Evolutionary conservation across 2,113 vertebrate species (phyloP), one percentile per base, ranked within the genome.

Genomic region (Phaethon lepturus): DNA sequence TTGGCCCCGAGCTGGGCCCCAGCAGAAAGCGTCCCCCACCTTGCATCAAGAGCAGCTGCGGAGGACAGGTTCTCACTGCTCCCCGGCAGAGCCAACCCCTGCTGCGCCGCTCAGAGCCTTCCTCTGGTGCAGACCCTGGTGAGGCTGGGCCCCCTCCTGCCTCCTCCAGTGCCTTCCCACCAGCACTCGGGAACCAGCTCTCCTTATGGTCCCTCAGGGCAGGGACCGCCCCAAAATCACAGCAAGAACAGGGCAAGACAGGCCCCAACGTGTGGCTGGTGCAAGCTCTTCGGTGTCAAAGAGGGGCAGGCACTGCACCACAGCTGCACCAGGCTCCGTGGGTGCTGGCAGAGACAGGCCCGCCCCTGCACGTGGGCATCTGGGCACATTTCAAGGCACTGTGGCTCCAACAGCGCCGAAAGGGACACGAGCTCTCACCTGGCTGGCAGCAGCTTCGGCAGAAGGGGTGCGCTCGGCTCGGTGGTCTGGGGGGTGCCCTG

Each of bases 401-500:
- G 49, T n/a, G n/a, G 47, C 63, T 88, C 26, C 24, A 55, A 55
- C 31, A 25, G 64, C 3, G 38, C 73, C 1, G 0, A 75, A 77
- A 77, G 17, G 25, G 44, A 74, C 10, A 1, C 28, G 1, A 94
- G 29, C 3, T 93, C 99, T 99, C 98, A 99, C 99, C 99, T 99
- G 99, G 97, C 98, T 99, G 96, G 99, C 98, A 76, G 99, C 96
- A 35, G 98, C 99, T 95, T 99, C 99, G 0, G 98, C 98, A 86
- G 97, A 97, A 33, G 98, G 93, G 29, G 98, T 95, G 56, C 95
- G 95, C 67, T 99, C 98, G 0, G 96, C 22, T 33, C 97, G 95
- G 80, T 93, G 94, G 55, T 98, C 97, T 55, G 96, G 78, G 33
- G 98, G 81, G 68, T 98, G 98, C 44, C 99, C 98, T 53, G 99